These are phyloP conservation scores for Cyrtonyx montezumae DNA, from an alignment of 2,113 vertebrate species.

Conservation along the genomic window DNA sequence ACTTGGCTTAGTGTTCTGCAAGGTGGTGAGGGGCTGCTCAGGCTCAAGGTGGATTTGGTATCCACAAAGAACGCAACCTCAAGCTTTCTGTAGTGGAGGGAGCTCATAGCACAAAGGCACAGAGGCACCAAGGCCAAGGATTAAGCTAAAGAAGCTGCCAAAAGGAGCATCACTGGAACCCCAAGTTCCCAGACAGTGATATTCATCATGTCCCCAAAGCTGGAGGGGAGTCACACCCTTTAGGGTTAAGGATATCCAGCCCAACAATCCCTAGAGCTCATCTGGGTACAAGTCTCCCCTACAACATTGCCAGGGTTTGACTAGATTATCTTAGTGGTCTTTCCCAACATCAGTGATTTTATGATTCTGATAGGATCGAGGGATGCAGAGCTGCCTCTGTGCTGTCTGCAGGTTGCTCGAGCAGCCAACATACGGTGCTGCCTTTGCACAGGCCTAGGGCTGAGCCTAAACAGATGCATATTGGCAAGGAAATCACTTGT, in stretches of 20 bases:
- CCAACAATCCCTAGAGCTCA: background rate
- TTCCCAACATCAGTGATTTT: too few relatives aligned
- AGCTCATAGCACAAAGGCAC: background rate
- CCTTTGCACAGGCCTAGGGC: background rate
- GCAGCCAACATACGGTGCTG: background rate
- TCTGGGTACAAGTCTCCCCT: background rate
- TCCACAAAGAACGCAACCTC: fast-evolving
- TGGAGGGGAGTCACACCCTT: background rate
- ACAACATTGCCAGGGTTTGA: background rate
- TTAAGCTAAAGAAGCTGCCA: background rate
- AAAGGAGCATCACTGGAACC: background rate
- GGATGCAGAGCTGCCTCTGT: background rate
- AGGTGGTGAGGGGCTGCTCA: background rate
- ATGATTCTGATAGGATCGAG: background rate
- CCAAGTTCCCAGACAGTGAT: background rate
- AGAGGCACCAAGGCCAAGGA: background rate
- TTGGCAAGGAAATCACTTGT: background rate
- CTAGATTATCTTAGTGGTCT: too few relatives aligned
- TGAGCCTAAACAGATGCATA: conserved; percentile 3
- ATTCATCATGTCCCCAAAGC: fast-evolving
- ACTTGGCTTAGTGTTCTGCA: background rate
- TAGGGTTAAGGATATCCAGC: background rate
- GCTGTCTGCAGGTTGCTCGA: background rate
- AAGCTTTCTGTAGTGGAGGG: background rate
- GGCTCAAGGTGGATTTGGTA: background rate